Base-by-base conservation (phyloP, 2,797 vertebrate species). In the Atherinosoma microstoma region DNA sequence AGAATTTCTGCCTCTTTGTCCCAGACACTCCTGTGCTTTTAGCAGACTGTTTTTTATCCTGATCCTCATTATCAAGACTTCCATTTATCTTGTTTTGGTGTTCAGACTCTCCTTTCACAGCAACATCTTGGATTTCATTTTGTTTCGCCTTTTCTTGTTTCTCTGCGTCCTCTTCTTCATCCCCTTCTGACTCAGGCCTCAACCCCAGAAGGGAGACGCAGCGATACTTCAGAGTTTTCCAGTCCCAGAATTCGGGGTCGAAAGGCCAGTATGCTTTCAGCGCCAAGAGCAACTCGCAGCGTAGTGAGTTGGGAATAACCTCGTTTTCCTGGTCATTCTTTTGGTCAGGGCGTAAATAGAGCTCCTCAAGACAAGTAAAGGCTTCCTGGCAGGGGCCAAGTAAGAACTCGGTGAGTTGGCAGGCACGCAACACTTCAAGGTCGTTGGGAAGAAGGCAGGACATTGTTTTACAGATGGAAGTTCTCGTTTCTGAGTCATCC, bases 161-260 rank as follows among this genome's bases (percentile, higher is more conserved):
- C 89, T 79, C 91, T 20, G 53, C 63, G 2, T 35, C 78, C 54
- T 73, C 54, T 24, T 77, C 73, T 30, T 91, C 93, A 62, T 94
- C 95, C 54, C 93, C 96, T 42, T 95, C 93, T 20, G 96, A 95
- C 60, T 98, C 96, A 6, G 96, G 95, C 60, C 80, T 95, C 86
- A 96, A 92, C 53, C 98, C 98, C 18, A 99, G 87, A 1, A 98
- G 93, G 59, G 96, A 95, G 67, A 94, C 87, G 83, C 98, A 99
- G 68, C 98, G 97, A 64, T 95, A 90, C 82, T 97, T 99, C 13
- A 99, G 94, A 67, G 97, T 98, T 90, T 99, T 99, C 98, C 98
- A 99, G 93, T 99, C 98, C 98, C 98, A 99, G 89, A 99, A 99
- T 84, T 99, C 98, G 0, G 98, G 98, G 92, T 99, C 98, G 91